Evolutionary conservation across 2,888 invertebrate genomes (phyloP), one percentile per base, ranked within the genome.

Genomic region (Sinopyrophorus schimmeli): DNA sequence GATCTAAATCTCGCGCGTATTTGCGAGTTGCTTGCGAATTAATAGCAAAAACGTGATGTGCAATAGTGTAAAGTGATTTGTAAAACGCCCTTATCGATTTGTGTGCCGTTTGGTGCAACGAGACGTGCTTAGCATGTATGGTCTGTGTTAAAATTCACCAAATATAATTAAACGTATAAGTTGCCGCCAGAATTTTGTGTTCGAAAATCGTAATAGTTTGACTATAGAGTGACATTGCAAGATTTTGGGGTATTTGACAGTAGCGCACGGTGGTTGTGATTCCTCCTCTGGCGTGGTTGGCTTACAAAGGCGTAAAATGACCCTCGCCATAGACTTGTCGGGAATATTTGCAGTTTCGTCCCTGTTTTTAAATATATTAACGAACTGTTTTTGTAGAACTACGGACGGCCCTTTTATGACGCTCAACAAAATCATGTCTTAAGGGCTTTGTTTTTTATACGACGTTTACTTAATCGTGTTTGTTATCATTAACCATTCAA

Each of bases 51-150:
- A 46, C 31, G 46, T 46, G 38, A 38, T 46, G 34, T 40, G 32
- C 26, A 47, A 35, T 37, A 37, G 43, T 52, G 32, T 17, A 35
- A 32, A 41, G 52, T 47, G 47, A 42, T 41, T 47, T 34, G 52
- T 52, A 52, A 47, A 71, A 74, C 74, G 73, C 74, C 74, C 74
- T 73, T 74, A 73, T 73, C 71, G 72, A 73, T 73, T 73, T 74
- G 71, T 73, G 71, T 69, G 56, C 55, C 59, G 61, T 66, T 67
- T 65, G 67, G 67, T 69, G 69, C 66, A 67, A 61, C 64, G 57
- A 64, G 68, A 65, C 64, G 66, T 65, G 66, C 62, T 62, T 59
- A 59, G 64, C 63, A 65, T 61, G 64, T 64, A 60, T 56, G 55
- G 47, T 30, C 39, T 23, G 43, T 50, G 53, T 43, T 57, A 42